Percentiles rank a stretch among this genome's conserved stretches.
phyloP scores from a whole-genome alignment of 2,888 invertebrate genomes.

The Hecatera dysodea region DNA sequence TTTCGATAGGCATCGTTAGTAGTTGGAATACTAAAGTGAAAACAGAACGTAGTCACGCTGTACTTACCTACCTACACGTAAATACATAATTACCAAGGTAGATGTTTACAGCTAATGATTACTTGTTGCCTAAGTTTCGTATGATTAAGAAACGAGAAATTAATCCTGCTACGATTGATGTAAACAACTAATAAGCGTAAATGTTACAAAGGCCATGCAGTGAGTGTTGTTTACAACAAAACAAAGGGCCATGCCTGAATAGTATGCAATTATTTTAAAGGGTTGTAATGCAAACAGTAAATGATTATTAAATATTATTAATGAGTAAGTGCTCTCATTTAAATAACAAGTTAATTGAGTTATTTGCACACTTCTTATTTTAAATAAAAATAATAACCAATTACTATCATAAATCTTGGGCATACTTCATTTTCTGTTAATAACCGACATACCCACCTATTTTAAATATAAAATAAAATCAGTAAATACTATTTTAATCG shows the following conservation, averaged over 20 bases:
- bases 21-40: slow-evolving; percentile 1
- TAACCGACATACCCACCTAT: slow-evolving; percentile 2
- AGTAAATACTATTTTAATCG: slow-evolving; percentile 8
- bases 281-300: slow-evolving; percentile 11
- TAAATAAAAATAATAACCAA: slow-evolving; percentile 4
- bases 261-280: slow-evolving; percentile 6
- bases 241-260: slow-evolving; percentile 10
- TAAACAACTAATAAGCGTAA: slow-evolving; percentile 15
- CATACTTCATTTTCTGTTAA: slow-evolving; percentile 2
- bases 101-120: too few species aligned
- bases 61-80: background rate
- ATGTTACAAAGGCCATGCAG: slow-evolving; percentile 15
- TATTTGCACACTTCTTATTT: slow-evolving; percentile 7
- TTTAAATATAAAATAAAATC: background rate
- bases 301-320: slow-evolving; percentile 5
- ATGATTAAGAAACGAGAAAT: too few species aligned
- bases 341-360: background rate
- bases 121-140: too few species aligned
- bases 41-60: background rate
- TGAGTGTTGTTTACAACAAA: slow-evolving; percentile 10
- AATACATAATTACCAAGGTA: too few species aligned
- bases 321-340: background rate
- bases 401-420: slow-evolving; percentile 3
- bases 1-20: too few species aligned
- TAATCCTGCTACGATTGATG: slow-evolving; percentile 7